Percentiles rank a stretch among this genome's conserved stretches.
phyloP scores from a whole-genome alignment of 2,888 invertebrate species.

The Agonopterix arenella region DNA sequence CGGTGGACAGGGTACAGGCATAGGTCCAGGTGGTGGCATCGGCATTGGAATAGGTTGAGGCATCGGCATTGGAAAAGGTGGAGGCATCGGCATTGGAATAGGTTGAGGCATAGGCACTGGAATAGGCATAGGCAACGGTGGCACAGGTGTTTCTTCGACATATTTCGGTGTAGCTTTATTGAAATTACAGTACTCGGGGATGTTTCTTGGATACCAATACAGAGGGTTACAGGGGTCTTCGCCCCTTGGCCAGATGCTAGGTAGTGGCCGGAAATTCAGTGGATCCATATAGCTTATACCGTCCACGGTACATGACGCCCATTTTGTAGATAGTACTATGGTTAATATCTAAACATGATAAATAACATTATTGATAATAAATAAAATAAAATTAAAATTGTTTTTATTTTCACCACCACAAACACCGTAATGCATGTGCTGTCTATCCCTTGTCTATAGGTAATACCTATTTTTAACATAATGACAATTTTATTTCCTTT shows the following conservation, averaged over 20 bases:
- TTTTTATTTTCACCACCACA: not conserved
- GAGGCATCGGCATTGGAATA: slow-evolving; percentile 1
- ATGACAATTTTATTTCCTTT: not conserved
- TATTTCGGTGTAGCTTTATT: slow-evolving; percentile 5
- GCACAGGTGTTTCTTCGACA: not conserved
- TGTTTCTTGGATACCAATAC: slow-evolving; percentile 48
- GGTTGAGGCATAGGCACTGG: slow-evolving; percentile 1
- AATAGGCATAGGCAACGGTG: slow-evolving; percentile 2
- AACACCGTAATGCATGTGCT: no score
- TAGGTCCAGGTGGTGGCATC: slow-evolving; percentile 1
- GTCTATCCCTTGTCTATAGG: no score
- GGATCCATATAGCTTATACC: slow-evolving; percentile 34
- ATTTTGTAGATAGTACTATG: not conserved
- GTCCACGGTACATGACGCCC: slow-evolving; percentile 27
- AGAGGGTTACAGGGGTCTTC: slow-evolving; percentile 52
- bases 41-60: slow-evolving; percentile 9
- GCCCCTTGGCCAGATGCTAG: not conserved
- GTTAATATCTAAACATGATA: not conserved
- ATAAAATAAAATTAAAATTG: no score
- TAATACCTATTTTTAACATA: slow-evolving; percentile 11
- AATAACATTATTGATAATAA: not conserved
- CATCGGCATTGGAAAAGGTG: not conserved
- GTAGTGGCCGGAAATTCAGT: not conserved
- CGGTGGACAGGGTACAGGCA: slow-evolving; percentile 4
- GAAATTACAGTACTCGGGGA: slow-evolving; percentile 28